These are phyloP conservation scores for Heliconius nattereri DNA, from an alignment of 1,140 invertebrate species.

Conservation along the genomic window DNA sequence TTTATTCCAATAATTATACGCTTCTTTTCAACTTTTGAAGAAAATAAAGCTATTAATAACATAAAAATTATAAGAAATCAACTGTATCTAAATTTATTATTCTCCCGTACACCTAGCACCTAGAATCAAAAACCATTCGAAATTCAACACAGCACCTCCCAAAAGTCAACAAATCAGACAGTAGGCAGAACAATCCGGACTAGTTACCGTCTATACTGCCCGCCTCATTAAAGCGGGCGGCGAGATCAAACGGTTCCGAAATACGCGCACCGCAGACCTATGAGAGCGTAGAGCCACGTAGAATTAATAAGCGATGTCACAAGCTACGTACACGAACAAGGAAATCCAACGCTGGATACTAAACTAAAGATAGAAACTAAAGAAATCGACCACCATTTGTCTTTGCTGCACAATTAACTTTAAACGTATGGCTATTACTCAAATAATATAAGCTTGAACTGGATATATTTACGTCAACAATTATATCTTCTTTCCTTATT, in stretches of 20 bases:
- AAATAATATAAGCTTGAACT: not conserved
- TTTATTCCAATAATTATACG: too few relatives aligned
- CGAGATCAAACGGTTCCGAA: constrained; percentile 77
- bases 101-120: not conserved
- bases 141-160: constrained; percentile 30
- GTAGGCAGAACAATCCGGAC: constrained; percentile 64
- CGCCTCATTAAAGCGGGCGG: constrained; percentile 75
- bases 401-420: not conserved
- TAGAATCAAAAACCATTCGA: constrained; percentile 34
- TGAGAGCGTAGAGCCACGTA: constrained; percentile 49
- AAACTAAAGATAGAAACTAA: constrained; percentile 21
- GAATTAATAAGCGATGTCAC: constrained; percentile 42
- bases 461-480: not conserved
- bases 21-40: too few relatives aligned
- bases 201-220: constrained; percentile 69
- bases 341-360: constrained; percentile 10
- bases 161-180: constrained; percentile 52
- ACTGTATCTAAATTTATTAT: constrained; percentile 5
- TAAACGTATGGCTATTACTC: not conserved
- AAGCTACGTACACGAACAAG: constrained; percentile 25
- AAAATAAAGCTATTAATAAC: not conserved
- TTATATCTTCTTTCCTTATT: not conserved
- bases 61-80: not conserved
- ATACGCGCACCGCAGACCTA: constrained; percentile 67
- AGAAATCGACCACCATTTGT: constrained; percentile 12